Base-by-base conservation (phyloP, 2,888 invertebrate genomes). In the Sminthurides aquaticus region DNA sequence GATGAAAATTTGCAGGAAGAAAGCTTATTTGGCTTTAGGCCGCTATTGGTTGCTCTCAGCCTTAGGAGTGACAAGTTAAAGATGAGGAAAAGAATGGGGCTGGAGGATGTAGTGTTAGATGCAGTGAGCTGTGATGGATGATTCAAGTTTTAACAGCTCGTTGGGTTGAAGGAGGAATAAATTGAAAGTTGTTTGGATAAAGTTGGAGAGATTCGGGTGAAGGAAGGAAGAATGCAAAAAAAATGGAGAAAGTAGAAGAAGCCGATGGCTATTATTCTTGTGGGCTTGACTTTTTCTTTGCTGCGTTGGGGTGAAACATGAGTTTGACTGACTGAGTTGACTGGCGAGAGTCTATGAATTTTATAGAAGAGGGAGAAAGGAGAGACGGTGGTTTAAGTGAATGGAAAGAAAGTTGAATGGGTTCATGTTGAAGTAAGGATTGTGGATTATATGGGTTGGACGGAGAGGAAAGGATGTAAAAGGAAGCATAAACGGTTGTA, bases 91-190 rank as follows among this genome's bases (percentile, higher is more conserved):
- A n/a, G n/a, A n/a, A n/a, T n/a, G n/a, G n/a, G n/a, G n/a, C 43
- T 34, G 43, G 43, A 15, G 15, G 5, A 15, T 34, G 5, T 34
- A 15, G 43, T 5, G 43, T 34, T 11, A 34, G 43, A 34, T 34
- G 43, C 8, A 34, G 43, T n/a, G 49, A 49, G 34, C 34, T 60
- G 65, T 69, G 69, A 69, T 69, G 65, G 69, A 69, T 69, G 67
- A 69, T 69, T 69, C 57, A 64, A 65, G 63, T 69, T 57, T 69
- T 67, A 67, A 69, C 69, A 67, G 66, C 63, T 63, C 58, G 62
- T 61, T 60, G 56, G 55, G 62, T 57, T 62, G 58, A 55, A 58
- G 66, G 63, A 61, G 62, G 60, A 69, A 62, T 69, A 69, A 67
- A 69, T 69, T 69, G 67, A 69, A 69, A 65, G 26, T 28, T 57